A percentile compares a stretch with the other conserved stretches of the same genome.
Conservation (phyloP, 2,797 vertebrate genomes). For the Tangara arthus region DNA sequence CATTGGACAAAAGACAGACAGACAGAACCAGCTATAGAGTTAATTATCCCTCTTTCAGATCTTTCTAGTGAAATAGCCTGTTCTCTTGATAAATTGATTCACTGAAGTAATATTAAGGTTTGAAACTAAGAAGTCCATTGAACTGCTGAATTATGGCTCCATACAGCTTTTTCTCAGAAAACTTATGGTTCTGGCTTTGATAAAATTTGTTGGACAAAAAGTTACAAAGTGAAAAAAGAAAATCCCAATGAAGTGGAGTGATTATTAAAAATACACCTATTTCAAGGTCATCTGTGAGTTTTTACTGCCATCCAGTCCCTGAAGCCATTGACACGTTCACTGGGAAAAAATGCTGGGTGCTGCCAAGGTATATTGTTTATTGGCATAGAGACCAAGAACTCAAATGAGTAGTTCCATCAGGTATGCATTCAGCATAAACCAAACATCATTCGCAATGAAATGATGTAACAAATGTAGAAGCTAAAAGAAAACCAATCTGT, state of each 20-base stretch:
- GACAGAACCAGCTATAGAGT: conserved; percentile 44
- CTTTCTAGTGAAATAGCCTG: conserved; percentile 35
- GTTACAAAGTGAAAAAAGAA: background rate
- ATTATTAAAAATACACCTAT: background rate
- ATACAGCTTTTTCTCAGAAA: background rate
- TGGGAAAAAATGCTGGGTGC: conserved; percentile 23
- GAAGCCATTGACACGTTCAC: background rate
- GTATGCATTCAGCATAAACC: conserved; percentile 60
- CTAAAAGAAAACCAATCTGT: background rate
- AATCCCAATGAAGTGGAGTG: rapidly evolving
- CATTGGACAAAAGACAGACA: conserved; percentile 51
- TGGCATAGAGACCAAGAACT: conserved; percentile 24
- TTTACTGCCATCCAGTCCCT: background rate
- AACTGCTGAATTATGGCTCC: background rate
- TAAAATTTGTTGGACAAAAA: background rate
- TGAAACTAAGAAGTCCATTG: background rate
- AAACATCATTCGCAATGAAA: background rate
- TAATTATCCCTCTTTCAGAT: conserved; percentile 62
- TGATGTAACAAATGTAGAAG: conserved; percentile 6
- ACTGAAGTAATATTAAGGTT: conserved; percentile 15
- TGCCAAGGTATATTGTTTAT: conserved; percentile 62
- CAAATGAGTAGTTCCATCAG: conserved; percentile 35
- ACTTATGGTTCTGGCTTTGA: background rate
- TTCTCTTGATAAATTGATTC: conserved; percentile 31
- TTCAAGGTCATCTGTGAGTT: background rate